Base-by-base conservation (phyloP, 2,888 invertebrate genomes). In the Aleiodes testaceus region DNA sequence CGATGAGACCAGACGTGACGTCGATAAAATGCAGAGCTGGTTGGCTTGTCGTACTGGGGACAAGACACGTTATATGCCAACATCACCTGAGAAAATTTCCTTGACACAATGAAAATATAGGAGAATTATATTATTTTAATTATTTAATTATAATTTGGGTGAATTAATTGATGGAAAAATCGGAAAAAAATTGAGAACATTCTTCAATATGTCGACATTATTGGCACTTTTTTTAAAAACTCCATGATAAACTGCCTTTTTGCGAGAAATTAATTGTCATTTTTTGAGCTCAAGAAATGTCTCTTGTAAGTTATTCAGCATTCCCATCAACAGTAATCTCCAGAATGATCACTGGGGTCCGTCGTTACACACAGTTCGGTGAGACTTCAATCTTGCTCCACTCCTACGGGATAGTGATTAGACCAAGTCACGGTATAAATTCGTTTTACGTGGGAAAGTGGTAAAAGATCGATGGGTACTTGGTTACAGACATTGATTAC, bases 391-490 rank as follows among this genome's bases (percentile, higher is more conserved):
- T 63, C 45, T 36, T 36, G 36, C 36, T 63, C 44, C 44, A 63
- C 63, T 63, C 63, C 63, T 45, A 44, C 26, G 63, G 45, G 59
- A 45, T n/a, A 45, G 45, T 63, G 63, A 63, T 63, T 63, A 63
- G 63, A 45, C 63, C 63, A 63, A 36, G 63, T 63, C 63, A 63
- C 63, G 63, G 63, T 63, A 59, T 59, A 59, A 59, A 59, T 63
- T 45, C 63, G 45, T 63, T 73, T 75, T 73, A 76, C 78, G 79
- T 80, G 79, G 79, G 79, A 80, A 80, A 78, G 72, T 79, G 74
- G 72, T 75, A 79, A 79, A 77, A 75, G 78, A 78, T 79, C 74
- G 82, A 82, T 81, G 45, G 22, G 16, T 47, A 36, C 59, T n/a
- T n/a, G 59, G 16, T 22, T 45, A 63, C 63, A 63, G 44, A 63